Base-by-base conservation (phyloP, 2,888 invertebrate species). In the Perizoma flavofasciatum region DNA sequence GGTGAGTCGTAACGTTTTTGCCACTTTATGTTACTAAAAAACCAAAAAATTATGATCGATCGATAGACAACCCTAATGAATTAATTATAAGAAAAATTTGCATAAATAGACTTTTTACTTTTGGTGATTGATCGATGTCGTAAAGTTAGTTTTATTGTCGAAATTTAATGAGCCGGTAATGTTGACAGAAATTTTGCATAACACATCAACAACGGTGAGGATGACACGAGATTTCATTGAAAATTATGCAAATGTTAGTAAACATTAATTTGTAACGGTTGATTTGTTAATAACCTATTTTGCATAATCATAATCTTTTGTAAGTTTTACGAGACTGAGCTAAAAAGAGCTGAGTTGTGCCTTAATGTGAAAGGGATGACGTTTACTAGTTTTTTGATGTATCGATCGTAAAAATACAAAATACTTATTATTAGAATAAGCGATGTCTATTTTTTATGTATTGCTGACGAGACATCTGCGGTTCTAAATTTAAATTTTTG, bases 241-340 rank as follows among this genome's bases (percentile, higher is more conserved):
- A 82, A 77, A 79, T 76, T 90, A 91, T 92, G 91, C 78, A 76
- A 90, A 92, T 90, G 71, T 83, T 69, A 58, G 85, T 90, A 89
- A 91, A 92, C 88, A 92, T 84, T 86, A 88, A 91, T 91, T 91
- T 90, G 90, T 88, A 88, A 91, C 91, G 92, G 91, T 84, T 91
- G 89, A 91, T 91, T 88, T 92, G 90, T 79, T 89, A 89, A 89
- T 88, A 81, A 76, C 81, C 75, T 75, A 77, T 86, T 89, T 89
- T 83, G 84, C 91, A 90, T 90, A 89, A 89, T 86, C 77, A 86
- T 74, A 58, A 50, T 48, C 58, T 55, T 59, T 62, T 62, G 54
- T 58, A 41, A 55, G 48, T 66, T 66, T 67, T 72, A 79, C 78
- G 59, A 66, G 55, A 64, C 61, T 59, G 47, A 40, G 61, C 59